Percentiles rank a stretch among this genome's conserved stretches.
phyloP scores from a whole-genome alignment of 2,888 invertebrate genomes.

The Chymomyza procnemis region DNA sequence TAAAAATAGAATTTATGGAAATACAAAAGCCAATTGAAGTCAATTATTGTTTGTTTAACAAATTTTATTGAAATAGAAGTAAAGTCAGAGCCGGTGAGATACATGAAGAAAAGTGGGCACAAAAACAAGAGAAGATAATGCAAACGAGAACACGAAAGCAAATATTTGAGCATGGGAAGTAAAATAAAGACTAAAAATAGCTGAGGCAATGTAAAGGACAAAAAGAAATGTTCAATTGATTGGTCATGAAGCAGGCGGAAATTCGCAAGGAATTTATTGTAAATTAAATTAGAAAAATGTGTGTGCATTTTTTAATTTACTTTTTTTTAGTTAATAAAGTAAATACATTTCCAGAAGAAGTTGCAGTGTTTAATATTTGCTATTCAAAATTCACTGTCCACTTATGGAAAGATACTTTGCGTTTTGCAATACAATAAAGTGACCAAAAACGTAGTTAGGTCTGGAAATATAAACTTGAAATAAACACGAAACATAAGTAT shows the following conservation, averaged over 20 bases:
- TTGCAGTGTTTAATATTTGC: too few species aligned
- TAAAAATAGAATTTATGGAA: too few species aligned
- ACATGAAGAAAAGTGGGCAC: neutral
- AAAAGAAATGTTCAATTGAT: slow-evolving; percentile 17
- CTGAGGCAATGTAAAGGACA: neutral
- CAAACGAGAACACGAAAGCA: neutral
- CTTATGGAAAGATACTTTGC: too few species aligned
- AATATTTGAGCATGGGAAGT: neutral
- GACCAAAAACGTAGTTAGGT: too few species aligned
- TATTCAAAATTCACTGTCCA: too few species aligned
- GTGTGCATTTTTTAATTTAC: too few species aligned
- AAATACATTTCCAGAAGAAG: too few species aligned
- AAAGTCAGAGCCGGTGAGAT: neutral
- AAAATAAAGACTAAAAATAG: neutral
- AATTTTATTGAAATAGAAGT: slow-evolving; percentile 66
- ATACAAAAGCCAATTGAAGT: slow-evolving; percentile 71
- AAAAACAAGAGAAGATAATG: neutral
- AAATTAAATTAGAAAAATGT: too few species aligned
- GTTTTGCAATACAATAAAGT: too few species aligned
- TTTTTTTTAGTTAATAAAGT: too few species aligned
- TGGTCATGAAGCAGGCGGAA: slow-evolving; percentile 10
- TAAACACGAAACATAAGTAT: too few species aligned
- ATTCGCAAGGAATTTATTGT: neutral
- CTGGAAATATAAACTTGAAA: too few species aligned
- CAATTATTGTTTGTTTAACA: slow-evolving; percentile 71